phyloP scores from a whole-genome alignment of 2,113 vertebrate species.

The Bubalus kerabau region DNA sequence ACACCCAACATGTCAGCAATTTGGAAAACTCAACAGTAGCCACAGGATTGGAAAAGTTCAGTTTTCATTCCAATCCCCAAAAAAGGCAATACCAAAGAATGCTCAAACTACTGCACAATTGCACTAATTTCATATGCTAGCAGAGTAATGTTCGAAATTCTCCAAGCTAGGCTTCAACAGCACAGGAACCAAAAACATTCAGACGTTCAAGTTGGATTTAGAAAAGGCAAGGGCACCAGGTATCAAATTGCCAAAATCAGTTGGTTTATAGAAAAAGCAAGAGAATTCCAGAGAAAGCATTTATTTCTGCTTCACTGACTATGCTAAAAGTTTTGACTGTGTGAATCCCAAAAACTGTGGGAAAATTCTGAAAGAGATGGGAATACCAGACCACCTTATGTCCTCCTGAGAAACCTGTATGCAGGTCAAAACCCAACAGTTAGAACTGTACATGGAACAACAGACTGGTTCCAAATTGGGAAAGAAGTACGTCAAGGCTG shows the following conservation, averaged over 20 bases:
- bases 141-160: neutral
- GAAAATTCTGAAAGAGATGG: neutral
- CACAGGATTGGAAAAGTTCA: neutral
- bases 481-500: neutral
- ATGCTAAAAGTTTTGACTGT: neutral
- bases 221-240: neutral
- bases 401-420: neutral
- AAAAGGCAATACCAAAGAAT: neutral
- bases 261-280: neutral
- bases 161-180: neutral
- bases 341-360: neutral
- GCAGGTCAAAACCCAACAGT: neutral
- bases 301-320: neutral
- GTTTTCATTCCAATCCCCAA: neutral
- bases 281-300: neutral
- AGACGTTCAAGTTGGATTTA: neutral
- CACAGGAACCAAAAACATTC: neutral
- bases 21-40: neutral
- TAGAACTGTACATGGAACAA: neutral
- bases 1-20: neutral
- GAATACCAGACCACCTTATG: neutral
- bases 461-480: neutral
- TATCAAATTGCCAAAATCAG: neutral
- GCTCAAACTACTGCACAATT: neutral
- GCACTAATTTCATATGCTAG: neutral